Evolutionary conservation across 1,140 invertebrate species (phyloP).

Genomic region (Lucilia cuprina): DNA sequence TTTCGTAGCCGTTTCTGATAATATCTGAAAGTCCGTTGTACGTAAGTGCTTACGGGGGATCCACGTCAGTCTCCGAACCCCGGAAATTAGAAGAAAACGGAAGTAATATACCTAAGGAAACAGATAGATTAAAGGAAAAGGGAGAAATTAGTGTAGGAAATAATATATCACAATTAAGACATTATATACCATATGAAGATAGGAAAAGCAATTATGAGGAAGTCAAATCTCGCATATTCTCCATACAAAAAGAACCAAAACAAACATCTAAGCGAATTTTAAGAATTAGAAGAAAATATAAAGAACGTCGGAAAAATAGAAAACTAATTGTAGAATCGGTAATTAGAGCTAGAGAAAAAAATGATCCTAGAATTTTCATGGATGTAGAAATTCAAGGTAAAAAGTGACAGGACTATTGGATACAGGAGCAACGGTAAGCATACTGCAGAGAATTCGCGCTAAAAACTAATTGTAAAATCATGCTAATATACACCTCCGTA

Average conservation of each 20-base stretch:
- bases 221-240: neutral
- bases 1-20: no score
- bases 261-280: neutral
- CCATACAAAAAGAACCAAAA: neutral
- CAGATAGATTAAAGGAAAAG: neutral
- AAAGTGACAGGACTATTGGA: neutral
- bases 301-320: neutral
- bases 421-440: neutral
- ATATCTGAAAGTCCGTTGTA: no score
- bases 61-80: neutral
- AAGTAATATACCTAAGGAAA: no score
- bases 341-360: neutral
- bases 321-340: neutral
- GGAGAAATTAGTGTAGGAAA: neutral
- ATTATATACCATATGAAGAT: neutral
- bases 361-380: neutral
- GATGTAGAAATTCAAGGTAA: neutral
- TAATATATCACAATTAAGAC: neutral
- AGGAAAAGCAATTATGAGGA: neutral
- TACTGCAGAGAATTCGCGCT: neutral
- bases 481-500: neutral
- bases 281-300: neutral
- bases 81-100: no score
- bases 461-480: neutral
- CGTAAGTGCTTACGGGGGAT: neutral